Evolutionary conservation across 2,797 vertebrate genomes (phyloP), one percentile per base, ranked within the genome.

Genomic region (Dryobates pubescens): DNA sequence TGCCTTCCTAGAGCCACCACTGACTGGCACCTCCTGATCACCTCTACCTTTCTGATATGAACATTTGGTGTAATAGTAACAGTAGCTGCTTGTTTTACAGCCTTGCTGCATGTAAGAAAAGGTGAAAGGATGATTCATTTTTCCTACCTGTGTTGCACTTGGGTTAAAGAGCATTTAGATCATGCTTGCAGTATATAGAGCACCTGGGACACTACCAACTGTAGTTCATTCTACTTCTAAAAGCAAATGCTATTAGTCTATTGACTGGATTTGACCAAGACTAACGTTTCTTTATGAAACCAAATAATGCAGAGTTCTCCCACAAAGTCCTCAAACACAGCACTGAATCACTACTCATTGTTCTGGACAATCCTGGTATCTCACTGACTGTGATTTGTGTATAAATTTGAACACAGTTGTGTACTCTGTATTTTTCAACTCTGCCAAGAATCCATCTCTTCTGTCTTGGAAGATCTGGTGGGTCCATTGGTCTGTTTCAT

Each of bases 291-390:
- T 62, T 67, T 65, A 61, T 1, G 3, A 79, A 86, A 90, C 18
- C 5, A 74, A 72, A 56, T 34, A 69, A 9, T 17, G 6, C 32
- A 7, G 3, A 20, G 38, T 12, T 92, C 20, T 69, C 9, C 36
- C n/a, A 30, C 24, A 43, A 18, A 0, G 1, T 57, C 34, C 30
- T 85, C 51, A 47, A 73, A 82, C 18, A 64, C 58, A 68, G 17
- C 0, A 1, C 5, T 36, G 61, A 71, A 57, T 45, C 2, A 2
- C 41, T 68, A 13, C 32, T 79, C 0, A 0, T 61, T 68, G 3
- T 43, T 53, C 53, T 71, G 29, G 17, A 36, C 17, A 14, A 26
- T 67, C 17, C 9, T 19, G 0, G 0, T 32, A 80, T 19, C 27
- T 51, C 41, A 22, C 19, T 24, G 20, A n/a, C n/a, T 29, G 5